These are phyloP conservation scores for Salticus scenicus DNA, from an alignment of 2,888 invertebrate genomes.

Conservation along the genomic window DNA sequence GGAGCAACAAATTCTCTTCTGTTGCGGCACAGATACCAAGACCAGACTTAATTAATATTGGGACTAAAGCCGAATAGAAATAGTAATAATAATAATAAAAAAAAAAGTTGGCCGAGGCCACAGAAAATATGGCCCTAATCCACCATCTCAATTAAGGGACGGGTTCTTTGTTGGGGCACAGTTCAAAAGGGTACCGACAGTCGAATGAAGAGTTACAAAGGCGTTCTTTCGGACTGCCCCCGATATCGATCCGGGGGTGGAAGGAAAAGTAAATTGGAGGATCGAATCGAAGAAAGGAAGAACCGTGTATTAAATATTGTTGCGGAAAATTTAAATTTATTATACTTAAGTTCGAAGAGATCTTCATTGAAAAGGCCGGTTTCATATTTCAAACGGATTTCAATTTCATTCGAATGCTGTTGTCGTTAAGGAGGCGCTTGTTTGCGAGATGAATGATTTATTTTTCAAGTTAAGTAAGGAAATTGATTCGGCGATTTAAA, in stretches of 20 bases:
- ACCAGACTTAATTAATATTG: background rate
- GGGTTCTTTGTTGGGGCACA: background rate
- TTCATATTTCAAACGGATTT: conserved; percentile 1
- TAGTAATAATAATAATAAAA: background rate
- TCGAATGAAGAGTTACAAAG: background rate
- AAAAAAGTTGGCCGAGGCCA: background rate
- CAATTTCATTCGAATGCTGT: background rate
- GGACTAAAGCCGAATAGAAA: background rate
- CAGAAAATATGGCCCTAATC: conserved; percentile 14
- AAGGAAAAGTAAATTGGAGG: background rate
- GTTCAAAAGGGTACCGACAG: conserved; percentile 2
- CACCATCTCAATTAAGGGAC: conserved; percentile 12
- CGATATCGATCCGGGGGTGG: background rate
- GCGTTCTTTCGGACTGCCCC: conserved; percentile 7
- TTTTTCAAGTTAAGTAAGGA: too few relatives aligned
- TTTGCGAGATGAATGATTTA: too few relatives aligned
- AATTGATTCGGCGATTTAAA: too few relatives aligned
- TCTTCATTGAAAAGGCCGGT: background rate
- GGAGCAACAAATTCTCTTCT: background rate
- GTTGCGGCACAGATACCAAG: background rate
- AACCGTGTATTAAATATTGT: background rate
- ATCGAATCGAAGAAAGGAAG: background rate
- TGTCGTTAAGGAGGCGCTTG: too few relatives aligned
- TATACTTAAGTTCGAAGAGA: background rate
- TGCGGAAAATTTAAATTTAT: background rate